Evolutionary conservation across 2,888 invertebrate genomes (phyloP).

Genomic region (Plemyria rubiginata): DNA sequence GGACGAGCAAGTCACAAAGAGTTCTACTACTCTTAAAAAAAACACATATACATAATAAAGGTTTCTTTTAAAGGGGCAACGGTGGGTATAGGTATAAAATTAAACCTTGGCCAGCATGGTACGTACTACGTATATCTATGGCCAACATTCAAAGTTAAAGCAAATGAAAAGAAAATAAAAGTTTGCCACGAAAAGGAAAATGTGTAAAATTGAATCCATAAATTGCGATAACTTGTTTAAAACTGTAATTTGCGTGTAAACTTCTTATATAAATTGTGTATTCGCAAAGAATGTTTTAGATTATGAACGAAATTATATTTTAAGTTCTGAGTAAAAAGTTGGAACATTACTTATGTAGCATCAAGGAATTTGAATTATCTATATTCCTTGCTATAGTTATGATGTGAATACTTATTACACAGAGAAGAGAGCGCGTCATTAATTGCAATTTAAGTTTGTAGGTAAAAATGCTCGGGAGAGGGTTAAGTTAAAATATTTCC

Average conservation of each 20-base stretch:
- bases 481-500: slow-evolving; percentile 37
- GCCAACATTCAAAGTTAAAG: slow-evolving; percentile 11
- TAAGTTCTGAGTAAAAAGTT: slow-evolving; percentile 1
- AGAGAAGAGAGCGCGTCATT: slow-evolving; percentile 32
- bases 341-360: no score
- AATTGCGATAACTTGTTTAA: slow-evolving; percentile 38
- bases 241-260: slow-evolving; percentile 38
- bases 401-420: slow-evolving; percentile 12
- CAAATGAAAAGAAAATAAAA: slow-evolving; percentile 25
- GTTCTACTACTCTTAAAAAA: no score
- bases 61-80: not conserved
- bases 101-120: slow-evolving; percentile 1
- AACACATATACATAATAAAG: no score
- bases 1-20: no score
- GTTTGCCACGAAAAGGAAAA: slow-evolving; percentile 16
- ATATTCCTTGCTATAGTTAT: no score
- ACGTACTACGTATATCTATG: no score
- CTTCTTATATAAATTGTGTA: slow-evolving; percentile 34
- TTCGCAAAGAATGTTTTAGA: slow-evolving; percentile 19
- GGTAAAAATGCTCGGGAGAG: slow-evolving; percentile 30
- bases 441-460: slow-evolving; percentile 39
- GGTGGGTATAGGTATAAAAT: slow-evolving; percentile 2
- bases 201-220: slow-evolving; percentile 37
- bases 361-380: no score
- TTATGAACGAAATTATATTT: slow-evolving; percentile 25